phyloP scores from a whole-genome alignment of 2,888 invertebrate genomes.

The Philonicus albiceps region DNA sequence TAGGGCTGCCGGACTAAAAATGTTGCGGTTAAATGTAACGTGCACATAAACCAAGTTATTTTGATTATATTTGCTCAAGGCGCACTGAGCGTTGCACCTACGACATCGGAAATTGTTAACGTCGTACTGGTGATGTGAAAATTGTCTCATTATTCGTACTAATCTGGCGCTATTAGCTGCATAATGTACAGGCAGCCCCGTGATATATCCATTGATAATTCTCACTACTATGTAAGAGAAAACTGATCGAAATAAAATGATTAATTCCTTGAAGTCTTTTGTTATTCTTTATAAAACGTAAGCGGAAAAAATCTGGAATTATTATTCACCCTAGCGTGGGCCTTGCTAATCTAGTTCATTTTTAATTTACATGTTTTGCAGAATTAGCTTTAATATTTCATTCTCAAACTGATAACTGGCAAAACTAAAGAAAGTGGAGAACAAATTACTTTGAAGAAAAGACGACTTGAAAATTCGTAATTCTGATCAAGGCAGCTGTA shows the following conservation, averaged over 20 bases:
- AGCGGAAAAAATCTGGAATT: not conserved
- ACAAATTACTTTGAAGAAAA: too few relatives aligned
- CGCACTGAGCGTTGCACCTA: not conserved
- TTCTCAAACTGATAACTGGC: too few relatives aligned
- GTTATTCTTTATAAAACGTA: not conserved
- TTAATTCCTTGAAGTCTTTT: not conserved
- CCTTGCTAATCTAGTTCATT: not conserved
- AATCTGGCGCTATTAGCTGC: not conserved
- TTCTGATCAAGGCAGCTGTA: too few relatives aligned
- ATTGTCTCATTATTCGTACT: constrained; percentile 1
- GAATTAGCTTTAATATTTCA: not conserved
- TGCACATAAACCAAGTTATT: constrained; percentile 11
- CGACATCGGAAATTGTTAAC: not conserved
- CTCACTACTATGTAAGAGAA: not conserved
- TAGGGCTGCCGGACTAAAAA: constrained; percentile 48
- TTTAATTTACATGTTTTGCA: not conserved
- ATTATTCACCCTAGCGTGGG: not conserved
- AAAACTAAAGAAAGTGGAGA: too few relatives aligned
- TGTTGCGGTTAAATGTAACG: not conserved
- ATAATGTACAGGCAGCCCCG: not conserved
- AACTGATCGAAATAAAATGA: constrained; percentile 14
- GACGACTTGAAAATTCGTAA: too few relatives aligned
- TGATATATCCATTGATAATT: not conserved
- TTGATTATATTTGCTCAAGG: not conserved
- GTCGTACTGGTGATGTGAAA: not conserved